A percentile compares a stretch with the other conserved stretches of the same genome.
Conservation (phyloP, 1,140 invertebrate genomes). For the Branchinecta lindahli region DNA sequence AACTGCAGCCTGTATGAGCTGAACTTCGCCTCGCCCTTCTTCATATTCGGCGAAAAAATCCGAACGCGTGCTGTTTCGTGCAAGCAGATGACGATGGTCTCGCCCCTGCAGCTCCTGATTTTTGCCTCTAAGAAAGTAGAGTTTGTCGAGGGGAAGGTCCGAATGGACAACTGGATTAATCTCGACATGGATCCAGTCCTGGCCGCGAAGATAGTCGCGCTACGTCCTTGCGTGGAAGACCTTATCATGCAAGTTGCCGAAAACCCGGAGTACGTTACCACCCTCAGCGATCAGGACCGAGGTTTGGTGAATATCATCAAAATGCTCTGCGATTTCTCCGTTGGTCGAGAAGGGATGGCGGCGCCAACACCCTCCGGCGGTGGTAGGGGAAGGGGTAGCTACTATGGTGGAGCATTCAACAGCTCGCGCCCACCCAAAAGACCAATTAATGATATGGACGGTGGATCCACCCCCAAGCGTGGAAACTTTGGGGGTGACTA, state of each 20-base stretch:
- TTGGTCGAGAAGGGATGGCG: conserved; percentile 49
- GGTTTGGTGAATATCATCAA: conserved; percentile 31
- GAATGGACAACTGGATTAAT: conserved; percentile 83
- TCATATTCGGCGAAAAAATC: conserved; percentile 97
- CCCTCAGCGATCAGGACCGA: conserved; percentile 24
- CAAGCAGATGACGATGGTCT: conserved; percentile 93
- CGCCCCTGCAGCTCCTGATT: conserved; percentile 77
- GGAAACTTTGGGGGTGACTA: too few relatives aligned
- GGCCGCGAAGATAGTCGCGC: conserved; percentile 63
- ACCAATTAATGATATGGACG: background rate
- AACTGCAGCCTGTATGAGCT: conserved; percentile 73
- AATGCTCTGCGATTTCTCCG: conserved; percentile 49
- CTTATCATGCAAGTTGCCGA: conserved; percentile 58
- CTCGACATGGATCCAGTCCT: conserved; percentile 59
- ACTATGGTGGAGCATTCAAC: background rate
- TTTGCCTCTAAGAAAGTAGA: conserved; percentile 83
- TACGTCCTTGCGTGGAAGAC: conserved; percentile 72
- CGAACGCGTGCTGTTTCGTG: conserved; percentile 88
- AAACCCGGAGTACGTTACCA: conserved; percentile 46
- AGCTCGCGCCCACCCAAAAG: background rate
- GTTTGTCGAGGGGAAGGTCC: conserved; percentile 38
- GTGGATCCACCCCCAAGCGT: too few relatives aligned
- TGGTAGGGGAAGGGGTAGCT: background rate
- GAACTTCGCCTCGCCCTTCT: conserved; percentile 81
- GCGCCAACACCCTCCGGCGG: conserved; percentile 28